Evolutionary conservation across 2,113 vertebrate genomes (phyloP), one percentile per base, ranked within the genome.

Genomic region (Porphyrio hochstetteri): DNA sequence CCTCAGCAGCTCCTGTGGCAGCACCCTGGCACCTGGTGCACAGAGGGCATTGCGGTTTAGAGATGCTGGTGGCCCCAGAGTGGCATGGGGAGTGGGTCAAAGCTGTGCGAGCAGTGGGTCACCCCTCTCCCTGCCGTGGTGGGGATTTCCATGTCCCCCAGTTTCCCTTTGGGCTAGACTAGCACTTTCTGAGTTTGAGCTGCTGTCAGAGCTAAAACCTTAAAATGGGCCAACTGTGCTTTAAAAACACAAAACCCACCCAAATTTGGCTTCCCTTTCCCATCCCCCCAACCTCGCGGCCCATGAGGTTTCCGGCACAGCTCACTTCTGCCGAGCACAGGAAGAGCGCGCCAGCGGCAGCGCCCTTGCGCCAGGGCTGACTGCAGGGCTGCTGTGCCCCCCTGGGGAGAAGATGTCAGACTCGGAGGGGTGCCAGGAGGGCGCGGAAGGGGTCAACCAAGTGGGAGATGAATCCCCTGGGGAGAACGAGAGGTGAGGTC

Each of bases 291-390:
- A 89, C 48, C 42, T 67, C 91, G 75, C 92, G 95, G 77, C 86
- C 77, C 56, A 1, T 21, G 67, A 95, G 61, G 95, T 89, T 97
- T 97, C 97, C 96, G 96, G 96, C 67, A 40, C 44, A 80, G 77
- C 94, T 97, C 86, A 93, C 87, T 96, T 96, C 92, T 97, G 95
- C 96, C 9, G 46, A 91, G 86, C 69, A 81, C 96, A 97, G 97
- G 96, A 96, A 96, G 89, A 96, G 87, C 0, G 5, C 57, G 75
- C 78, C 65, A 0, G 68, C 11, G 1, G 57, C 35, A 9, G 82
- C 35, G 36, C 50, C 59, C 63, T 28, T 3, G 5, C 1, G 1
- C 50, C 17, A 3, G 74, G 87, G 80, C 95, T 59, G n/a, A 55
- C 74, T 0, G 33, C 9, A 17, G 17, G 78, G 80, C 70, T 2